A percentile compares a stretch with the other conserved stretches of the same genome.
phyloP scores from a whole-genome alignment of 2,888 invertebrate genomes.

The Drosophila borealis region DNA sequence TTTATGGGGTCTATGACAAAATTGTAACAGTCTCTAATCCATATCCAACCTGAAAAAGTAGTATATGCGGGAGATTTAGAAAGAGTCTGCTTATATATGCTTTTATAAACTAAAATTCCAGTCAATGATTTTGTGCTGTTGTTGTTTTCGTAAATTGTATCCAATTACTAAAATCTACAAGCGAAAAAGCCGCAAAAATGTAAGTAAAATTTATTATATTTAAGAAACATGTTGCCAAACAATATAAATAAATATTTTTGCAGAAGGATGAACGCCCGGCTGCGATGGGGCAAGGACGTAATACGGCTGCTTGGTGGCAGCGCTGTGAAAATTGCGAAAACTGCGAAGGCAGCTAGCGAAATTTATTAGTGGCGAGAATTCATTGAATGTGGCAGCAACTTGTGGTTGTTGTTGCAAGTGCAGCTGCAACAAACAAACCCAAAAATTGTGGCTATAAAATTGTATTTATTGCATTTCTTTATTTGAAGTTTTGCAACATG shows the following conservation, averaged over 20 bases:
- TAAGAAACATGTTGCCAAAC: slow-evolving; percentile 65
- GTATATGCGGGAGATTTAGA: not conserved
- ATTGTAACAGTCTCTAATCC: too few relatives aligned
- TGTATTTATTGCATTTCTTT: slow-evolving; percentile 72
- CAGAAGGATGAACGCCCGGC: slow-evolving; percentile 6
- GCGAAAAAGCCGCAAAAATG: slow-evolving; percentile 25
- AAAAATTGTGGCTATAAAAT: slow-evolving; percentile 64
- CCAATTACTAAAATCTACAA: slow-evolving; percentile 37
- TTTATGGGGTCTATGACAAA: too few relatives aligned
- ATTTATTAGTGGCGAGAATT: slow-evolving; percentile 67
- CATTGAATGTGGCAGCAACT: slow-evolving; percentile 54
- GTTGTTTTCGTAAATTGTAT: slow-evolving; percentile 42
- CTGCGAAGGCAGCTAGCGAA: slow-evolving; percentile 34
- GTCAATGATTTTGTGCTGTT: not conserved
- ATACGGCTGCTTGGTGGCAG: slow-evolving; percentile 6
- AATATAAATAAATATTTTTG: slow-evolving; percentile 61
- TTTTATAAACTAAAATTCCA: not conserved
- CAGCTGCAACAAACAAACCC: slow-evolving; percentile 41
- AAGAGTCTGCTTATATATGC: not conserved
- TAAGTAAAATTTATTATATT: slow-evolving; percentile 63
- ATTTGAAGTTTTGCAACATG: slow-evolving; percentile 56
- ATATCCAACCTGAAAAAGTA: too few relatives aligned
- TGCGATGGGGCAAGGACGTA: slow-evolving; percentile 15
- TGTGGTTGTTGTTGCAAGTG: slow-evolving; percentile 36
- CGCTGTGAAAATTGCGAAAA: slow-evolving; percentile 30